Evolutionary conservation across 2,797 vertebrate genomes (phyloP).

Genomic region (Diglossa cyanea): DNA sequence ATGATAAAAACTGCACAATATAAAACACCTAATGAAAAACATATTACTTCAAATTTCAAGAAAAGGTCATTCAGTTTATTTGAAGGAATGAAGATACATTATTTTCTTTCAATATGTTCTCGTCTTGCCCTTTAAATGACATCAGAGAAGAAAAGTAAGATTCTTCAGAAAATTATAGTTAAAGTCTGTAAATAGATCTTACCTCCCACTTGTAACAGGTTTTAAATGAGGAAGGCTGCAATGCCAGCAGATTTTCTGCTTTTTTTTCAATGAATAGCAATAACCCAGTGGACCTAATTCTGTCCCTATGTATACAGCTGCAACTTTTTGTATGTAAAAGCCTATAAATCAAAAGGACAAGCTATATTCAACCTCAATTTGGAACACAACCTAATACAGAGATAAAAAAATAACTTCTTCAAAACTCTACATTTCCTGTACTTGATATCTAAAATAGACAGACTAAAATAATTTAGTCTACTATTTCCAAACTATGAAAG

Average conservation of each 20-base stretch:
- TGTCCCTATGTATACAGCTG: neutral
- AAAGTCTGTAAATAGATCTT: neutral
- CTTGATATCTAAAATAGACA: neutral
- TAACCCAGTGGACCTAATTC: neutral
- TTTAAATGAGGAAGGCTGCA: neutral
- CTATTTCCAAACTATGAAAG: neutral
- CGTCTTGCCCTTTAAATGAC: neutral
- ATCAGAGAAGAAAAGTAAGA: neutral
- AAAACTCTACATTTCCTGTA: neutral
- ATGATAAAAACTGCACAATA: neutral
- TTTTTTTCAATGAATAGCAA: neutral
- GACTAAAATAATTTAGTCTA: neutral
- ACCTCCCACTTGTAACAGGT: neutral
- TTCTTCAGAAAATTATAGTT: neutral
- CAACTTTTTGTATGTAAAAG: neutral
- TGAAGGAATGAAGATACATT: neutral
- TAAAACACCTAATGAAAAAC: neutral
- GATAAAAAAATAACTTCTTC: neutral
- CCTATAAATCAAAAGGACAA: slow-evolving; percentile 19
- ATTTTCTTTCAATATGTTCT: neutral
- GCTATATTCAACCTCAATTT: neutral
- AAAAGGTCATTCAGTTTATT: neutral
- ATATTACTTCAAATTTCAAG: neutral
- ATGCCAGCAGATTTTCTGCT: neutral
- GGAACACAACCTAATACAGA: neutral